Base-by-base conservation (phyloP, 1,140 invertebrate species). In the Eupeodes corollae region DNA sequence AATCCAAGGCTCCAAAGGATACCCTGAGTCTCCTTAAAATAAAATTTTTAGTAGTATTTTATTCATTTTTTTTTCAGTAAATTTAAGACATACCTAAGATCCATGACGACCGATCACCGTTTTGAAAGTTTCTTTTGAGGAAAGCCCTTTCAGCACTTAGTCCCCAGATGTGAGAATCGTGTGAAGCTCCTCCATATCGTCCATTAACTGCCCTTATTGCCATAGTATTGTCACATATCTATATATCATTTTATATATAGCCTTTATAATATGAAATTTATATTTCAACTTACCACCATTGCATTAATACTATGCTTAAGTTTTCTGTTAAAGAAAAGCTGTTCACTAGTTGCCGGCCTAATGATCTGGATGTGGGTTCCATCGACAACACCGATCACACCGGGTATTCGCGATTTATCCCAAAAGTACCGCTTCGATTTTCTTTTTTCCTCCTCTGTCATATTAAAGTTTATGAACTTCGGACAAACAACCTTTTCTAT, bases 251-350 rank as follows among this genome's bases (percentile, higher is more conserved):
- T 32, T 31, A 43, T 43, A 15, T 43, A 26, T 43, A 32, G 33
- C 14, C 31, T 32, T 32, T 21, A 31, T 14, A 13, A 43, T 32
- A 19, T 32, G 16, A 43, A 14, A 31, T 43, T 32, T 43, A 1
- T n/a, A n/a, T 31, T 15, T 14, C 31, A 15, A 45, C 44, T 13
- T 44, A 44, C 31, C 44, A 45, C 31, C 44, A 45, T 45, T 15
- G 32, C 33, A 15, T 45, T 37, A 18, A 45, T 45, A 19, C 44
- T 45, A 16, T 45, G 44, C 44, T 45, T 45, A 26, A 45, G 18
- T 37, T 45, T 45, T 45, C 44, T 45, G 34, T 45, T 45, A 16
- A 45, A 45, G 34, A 35, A 35, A 35, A 45, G 18, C 18, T 45
- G 44, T 19, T 45, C 44, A 16, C 37, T 37, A 12, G 16, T 37